Base-by-base conservation (phyloP, 2,113 vertebrate species). In the Meriones unguiculatus region DNA sequence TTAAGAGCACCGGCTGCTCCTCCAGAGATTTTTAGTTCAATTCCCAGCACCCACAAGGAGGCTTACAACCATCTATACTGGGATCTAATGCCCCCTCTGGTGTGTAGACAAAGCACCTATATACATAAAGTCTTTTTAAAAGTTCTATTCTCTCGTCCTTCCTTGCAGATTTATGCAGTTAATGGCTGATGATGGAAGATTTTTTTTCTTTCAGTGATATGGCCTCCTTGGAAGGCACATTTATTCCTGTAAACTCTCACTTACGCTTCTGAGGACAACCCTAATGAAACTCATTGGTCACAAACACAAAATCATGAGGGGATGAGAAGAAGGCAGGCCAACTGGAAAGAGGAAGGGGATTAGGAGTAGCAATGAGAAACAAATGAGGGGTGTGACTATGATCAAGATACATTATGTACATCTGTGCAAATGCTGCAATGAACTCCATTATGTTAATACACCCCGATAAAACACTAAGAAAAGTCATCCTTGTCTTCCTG, bases 401-500 rank as follows among this genome's bases (percentile, higher is more conserved):
- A 84, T 64, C 24, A 64, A 41, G 59, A 64, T 84, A 64, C 13
- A 84, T 82, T 64, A 84, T 41, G 25, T 41, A 10, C n/a, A 65
- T 46, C 25, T 41, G 24, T 62, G 41, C 64, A 84, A 41, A 38
- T 28, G 24, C 14, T 62, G 14, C 3, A 64, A 28, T 17, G n/a
- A 62, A 64, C 41, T 15, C n/a, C 35, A 41, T 41, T 41, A 84
- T 41, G 59, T 84, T 84, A 84, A 64, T 41, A 64, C 17, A 41
- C 7, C 57, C 78, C 57, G 57, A 81, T 13, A 84, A 84, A 84
- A 28, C 20, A 2, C 18, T 62, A 41, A 65, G 38, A 65, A 65
- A 65, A 64, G 46, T 17, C 62, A 18, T 89, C 93, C 52, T 87
- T 28, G 76, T 94, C 81, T 85, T 90, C 76, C 18, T 84, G 65